Base-by-base conservation (phyloP, 2,797 vertebrate genomes). In the Periparus ater region DNA sequence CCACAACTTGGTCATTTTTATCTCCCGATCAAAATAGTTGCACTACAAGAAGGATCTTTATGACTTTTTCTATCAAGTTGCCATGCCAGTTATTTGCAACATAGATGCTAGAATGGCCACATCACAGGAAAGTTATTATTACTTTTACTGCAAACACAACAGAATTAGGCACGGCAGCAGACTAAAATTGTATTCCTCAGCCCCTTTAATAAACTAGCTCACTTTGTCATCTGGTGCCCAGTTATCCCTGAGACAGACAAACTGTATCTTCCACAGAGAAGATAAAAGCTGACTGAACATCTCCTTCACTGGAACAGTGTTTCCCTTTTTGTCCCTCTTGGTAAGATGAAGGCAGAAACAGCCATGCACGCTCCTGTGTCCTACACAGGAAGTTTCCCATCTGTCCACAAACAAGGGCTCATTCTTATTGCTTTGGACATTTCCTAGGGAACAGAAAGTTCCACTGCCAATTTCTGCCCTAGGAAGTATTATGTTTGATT, bases 201-300 rank as follows among this genome's bases (percentile, higher is more conserved):
- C 54, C 29, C 54, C 85, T 88, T 93, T 40, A 94, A 90, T 93
- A 74, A 85, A 93, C 85, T 83, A 89, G 51, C 30, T 77, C 5
- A 14, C 67, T 95, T 89, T 96, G 45, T 86, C 74, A 87, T 68
- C 58, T 88, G 60, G 25, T 61, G 50, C 79, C 90, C 62, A 85
- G 30, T 93, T 96, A 88, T 38, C 58, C 34, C 60, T 94, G 76
- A 80, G 54, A 89, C 44, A 96, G 45, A 96, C 45, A 94, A 95
- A 93, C 27, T 54, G 34, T 50, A 23, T 68, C 27, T 84, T 93
- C 42, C 45, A 67, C 18, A 54, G 47, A 61, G 55, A 88, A 65
- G 38, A 84, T 38, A 95, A 91, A 75, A 84, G 50, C 27, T 91
- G 75, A 89, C 5, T 75, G 68, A 94, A 60, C 34, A 91, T 16